Evolutionary conservation across 2,113 vertebrate species (phyloP).

Genomic region (Heliornis fulica): DNA sequence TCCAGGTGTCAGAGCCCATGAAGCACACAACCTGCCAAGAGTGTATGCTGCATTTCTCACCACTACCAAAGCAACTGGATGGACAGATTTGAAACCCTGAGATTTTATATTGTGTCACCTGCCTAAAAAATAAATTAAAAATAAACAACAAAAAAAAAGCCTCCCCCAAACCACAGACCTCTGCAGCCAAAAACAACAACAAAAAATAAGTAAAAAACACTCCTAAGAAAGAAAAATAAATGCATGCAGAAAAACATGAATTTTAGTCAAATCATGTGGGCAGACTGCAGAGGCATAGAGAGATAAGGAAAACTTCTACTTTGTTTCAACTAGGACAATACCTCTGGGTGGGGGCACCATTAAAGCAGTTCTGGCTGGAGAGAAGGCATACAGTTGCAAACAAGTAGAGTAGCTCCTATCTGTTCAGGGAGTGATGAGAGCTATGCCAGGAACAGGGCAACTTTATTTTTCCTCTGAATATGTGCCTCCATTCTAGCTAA

Average conservation of each 20-base stretch:
- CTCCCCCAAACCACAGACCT: too few species aligned
- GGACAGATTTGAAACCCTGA: background rate
- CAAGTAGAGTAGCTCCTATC: background rate
- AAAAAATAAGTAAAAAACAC: background rate
- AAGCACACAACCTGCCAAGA: background rate
- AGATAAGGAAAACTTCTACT: background rate
- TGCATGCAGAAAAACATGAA: background rate
- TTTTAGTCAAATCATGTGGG: background rate
- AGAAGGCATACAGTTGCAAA: background rate
- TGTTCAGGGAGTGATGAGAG: background rate
- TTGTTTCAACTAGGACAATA: background rate
- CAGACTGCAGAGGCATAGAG: background rate
- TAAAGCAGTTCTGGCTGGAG: background rate
- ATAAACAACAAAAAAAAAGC: too few species aligned
- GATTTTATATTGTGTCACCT: background rate
- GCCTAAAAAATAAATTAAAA: background rate
- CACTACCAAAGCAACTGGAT: background rate
- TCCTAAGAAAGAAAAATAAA: background rate
- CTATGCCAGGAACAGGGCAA: background rate
- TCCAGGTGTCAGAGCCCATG: background rate
- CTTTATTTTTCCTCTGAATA: background rate
- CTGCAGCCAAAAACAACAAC: too few species aligned
- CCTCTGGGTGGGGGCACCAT: background rate
- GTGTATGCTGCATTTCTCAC: background rate
- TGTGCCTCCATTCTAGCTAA: background rate